Evolutionary conservation across 2,797 vertebrate species (phyloP), one percentile per base, ranked within the genome.

Genomic region (Rhinatrema bivittatum): DNA sequence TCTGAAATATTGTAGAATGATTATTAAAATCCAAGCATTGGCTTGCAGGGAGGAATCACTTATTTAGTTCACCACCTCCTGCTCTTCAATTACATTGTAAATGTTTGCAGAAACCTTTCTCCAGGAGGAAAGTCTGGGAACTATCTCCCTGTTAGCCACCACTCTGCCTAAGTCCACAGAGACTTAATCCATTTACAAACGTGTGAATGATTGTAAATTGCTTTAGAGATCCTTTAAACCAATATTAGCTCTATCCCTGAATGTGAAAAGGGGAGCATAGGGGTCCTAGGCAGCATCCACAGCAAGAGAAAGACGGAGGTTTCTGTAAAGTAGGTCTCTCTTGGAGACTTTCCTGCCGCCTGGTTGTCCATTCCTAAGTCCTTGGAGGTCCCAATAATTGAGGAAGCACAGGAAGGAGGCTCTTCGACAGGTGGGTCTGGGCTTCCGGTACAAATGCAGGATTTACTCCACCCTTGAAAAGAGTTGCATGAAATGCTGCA

Each of bases 181-280:
- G 36, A 19, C 54, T 11, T 42, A 47, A 51, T 51, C 21, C 15
- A 60, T 56, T 67, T 39, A 38, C 49, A 57, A 29, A 10, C 36
- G 37, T 30, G 12, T 23, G 59, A 64, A 32, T 50, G 49, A 22
- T 33, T 56, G 32, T 32, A 59, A 44, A 54, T 56, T 52, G 17
- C 33, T 50, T 25, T 27, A 35, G 22, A 38, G 28, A 44, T 22
- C 36, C 28, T 48, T 37, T 35, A 40, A 23, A 29, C 18, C 29
- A 50, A 46, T 33, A 48, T 49, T 62, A 44, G 23, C 40, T 59
- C 23, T 42, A 13, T 33, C 33, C 20, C 30, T 13, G 17, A 57
- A 27, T 26, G 56, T 50, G 35, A 36, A 48, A 50, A 34, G 39
- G 33, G 56, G 56, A 17, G 3, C 16, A 46, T 56, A 60, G n/a